Percentiles rank a stretch among this genome's conserved stretches.
These are phyloP conservation scores for Sipha flava DNA, from an alignment of 1,140 invertebrate genomes.

Conservation along the genomic window DNA sequence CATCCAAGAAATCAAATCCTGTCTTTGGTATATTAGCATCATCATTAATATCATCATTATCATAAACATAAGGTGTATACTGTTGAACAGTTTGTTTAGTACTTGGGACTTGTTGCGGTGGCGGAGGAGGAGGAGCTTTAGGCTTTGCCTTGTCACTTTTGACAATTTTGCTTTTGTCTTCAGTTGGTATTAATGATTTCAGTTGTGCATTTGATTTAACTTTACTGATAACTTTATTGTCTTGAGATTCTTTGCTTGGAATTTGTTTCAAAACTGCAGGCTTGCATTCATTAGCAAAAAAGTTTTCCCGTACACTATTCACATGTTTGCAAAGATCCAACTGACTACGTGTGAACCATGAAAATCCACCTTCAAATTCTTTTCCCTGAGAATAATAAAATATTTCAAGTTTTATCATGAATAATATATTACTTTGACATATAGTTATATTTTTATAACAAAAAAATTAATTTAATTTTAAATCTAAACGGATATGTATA, in stretches of 20 bases:
- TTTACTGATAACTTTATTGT: conserved; percentile 16
- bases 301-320: conserved; percentile 26
- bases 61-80: background rate
- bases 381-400: conserved; percentile 52
- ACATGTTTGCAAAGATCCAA: conserved; percentile 50
- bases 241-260: background rate
- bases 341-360: conserved; percentile 68
- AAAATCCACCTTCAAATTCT: conserved; percentile 66
- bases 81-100: background rate
- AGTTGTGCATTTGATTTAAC: conserved; percentile 8
- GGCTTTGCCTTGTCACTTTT: conserved; percentile 31
- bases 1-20: conserved; percentile 39
- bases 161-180: background rate
- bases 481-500: too few relatives aligned
- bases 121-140: conserved; percentile 34
- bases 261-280: background rate
- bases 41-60: conserved; percentile 26
- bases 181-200: background rate
- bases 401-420: too few relatives aligned
- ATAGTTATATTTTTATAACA: too few relatives aligned
- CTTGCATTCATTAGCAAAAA: conserved; percentile 10
- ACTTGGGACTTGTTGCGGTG: conserved; percentile 12
- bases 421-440: too few relatives aligned
- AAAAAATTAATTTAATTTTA: too few relatives aligned
- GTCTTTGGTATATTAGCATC: conserved; percentile 37